phyloP scores from a whole-genome alignment of 2,797 vertebrate species.

The Myotis planiceps region DNA sequence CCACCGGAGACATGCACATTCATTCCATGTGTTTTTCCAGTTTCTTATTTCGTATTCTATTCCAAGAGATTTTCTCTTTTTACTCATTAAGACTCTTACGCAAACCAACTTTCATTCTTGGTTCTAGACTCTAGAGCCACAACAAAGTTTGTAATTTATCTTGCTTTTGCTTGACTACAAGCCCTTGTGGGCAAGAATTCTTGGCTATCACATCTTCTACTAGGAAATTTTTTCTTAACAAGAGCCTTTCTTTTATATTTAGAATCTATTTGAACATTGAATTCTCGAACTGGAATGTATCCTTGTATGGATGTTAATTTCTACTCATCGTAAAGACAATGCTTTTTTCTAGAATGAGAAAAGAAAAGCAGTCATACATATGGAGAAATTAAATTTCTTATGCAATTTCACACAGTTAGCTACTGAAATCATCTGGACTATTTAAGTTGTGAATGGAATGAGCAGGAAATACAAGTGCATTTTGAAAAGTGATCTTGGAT shows the following conservation, averaged over 20 bases:
- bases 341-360: conserved; percentile 16
- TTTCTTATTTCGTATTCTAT: conserved; percentile 3
- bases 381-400: background rate
- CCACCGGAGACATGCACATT: background rate
- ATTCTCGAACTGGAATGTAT: background rate
- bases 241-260: background rate
- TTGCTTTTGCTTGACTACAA: conserved; percentile 11
- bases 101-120: conserved; percentile 2
- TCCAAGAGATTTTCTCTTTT: background rate
- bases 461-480: conserved; percentile 4
- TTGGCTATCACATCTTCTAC: background rate
- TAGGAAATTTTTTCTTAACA: background rate
- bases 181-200: background rate
- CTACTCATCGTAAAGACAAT: background rate
- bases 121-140: background rate
- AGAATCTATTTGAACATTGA: background rate
- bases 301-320: background rate
- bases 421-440: background rate
- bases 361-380: background rate
- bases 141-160: background rate
- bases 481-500: background rate
- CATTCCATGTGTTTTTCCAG: background rate
- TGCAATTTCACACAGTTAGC: background rate
- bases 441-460: background rate
- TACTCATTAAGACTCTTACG: background rate